Conservation (phyloP, 1,140 invertebrate genomes). For the Papilio machaon region DNA sequence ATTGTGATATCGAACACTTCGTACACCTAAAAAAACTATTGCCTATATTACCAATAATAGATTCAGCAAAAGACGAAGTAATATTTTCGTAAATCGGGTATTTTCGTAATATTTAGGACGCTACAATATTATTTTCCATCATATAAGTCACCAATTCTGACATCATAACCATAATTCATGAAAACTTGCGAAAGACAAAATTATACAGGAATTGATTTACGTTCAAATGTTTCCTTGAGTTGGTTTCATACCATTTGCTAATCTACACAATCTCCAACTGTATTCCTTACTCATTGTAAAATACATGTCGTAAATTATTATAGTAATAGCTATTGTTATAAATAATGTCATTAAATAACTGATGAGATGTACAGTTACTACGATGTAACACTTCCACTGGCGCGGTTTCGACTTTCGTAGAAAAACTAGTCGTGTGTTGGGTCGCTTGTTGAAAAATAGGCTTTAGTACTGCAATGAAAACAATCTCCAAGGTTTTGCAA, state of each 20-base stretch:
- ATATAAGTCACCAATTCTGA: conserved; percentile 15
- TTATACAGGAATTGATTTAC: conserved; percentile 32
- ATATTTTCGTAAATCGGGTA: neutral
- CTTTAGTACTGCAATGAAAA: neutral
- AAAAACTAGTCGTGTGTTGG: neutral
- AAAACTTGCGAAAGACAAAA: conserved; percentile 29
- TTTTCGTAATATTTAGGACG: too few relatives aligned
- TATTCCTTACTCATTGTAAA: neutral
- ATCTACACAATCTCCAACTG: neutral
- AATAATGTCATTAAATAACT: too few relatives aligned
- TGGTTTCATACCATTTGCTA: conserved; percentile 13
- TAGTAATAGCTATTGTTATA: too few relatives aligned
- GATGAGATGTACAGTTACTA: too few relatives aligned
- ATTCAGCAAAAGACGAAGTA: neutral
- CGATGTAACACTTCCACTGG: too few relatives aligned
- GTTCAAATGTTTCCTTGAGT: conserved; percentile 29
- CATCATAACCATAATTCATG: conserved; percentile 29
- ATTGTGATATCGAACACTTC: neutral
- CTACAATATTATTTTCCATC: neutral
- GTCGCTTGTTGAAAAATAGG: neutral
- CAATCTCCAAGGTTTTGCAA: neutral
- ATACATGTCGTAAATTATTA: neutral
- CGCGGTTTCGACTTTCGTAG: neutral
- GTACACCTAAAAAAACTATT: neutral
- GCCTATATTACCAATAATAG: neutral